Evolutionary conservation across 2,888 invertebrate genomes (phyloP), one percentile per base, ranked within the genome.

Genomic region (Eupeodes luniger): DNA sequence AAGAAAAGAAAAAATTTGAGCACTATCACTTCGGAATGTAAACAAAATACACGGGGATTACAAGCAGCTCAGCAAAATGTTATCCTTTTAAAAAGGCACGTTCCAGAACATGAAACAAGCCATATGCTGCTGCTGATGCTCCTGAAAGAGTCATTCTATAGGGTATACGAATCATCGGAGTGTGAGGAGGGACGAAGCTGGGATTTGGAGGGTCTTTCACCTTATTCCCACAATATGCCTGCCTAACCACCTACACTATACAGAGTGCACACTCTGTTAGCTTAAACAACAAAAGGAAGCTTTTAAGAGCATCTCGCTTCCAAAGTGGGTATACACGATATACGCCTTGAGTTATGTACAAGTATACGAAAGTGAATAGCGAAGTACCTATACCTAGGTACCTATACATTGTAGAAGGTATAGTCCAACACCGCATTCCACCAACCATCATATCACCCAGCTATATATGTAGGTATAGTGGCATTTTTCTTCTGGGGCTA

Each of bases 1-100:
- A 12, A 49, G 36, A 70, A 79, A 66, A 16, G 19, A 36, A 44
- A 40, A 67, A 77, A 67, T 64, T 80, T 88, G 77, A 88, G 78
- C 77, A 88, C 77, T 88, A 81, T 88, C 87, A 88, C 85, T 88
- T 88, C 69, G 62, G 11, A 88, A 85, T 84, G 87, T 88, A 88
- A 88, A 85, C 87, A 85, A 81, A 88, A 67, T 81, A 85, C 87
- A 85, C 62, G 81, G 67, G 77, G 57, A 81, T 88, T 88, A 88
- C 87, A 69, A 84, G 84, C 55, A 88, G 84, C 84, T 85, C 77
- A 69, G 77, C 81, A 76, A 80, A 87, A 76, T 87, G 84, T 87
- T 87, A 84, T 84, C 85, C 80, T 81, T 72, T 87, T 81, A 74
- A 85, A 88, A 88, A 78, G 81, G 67, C 85, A 88, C 87, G 84